Base-by-base conservation (phyloP, 1,140 invertebrate species). In the Eumaeus atala region DNA sequence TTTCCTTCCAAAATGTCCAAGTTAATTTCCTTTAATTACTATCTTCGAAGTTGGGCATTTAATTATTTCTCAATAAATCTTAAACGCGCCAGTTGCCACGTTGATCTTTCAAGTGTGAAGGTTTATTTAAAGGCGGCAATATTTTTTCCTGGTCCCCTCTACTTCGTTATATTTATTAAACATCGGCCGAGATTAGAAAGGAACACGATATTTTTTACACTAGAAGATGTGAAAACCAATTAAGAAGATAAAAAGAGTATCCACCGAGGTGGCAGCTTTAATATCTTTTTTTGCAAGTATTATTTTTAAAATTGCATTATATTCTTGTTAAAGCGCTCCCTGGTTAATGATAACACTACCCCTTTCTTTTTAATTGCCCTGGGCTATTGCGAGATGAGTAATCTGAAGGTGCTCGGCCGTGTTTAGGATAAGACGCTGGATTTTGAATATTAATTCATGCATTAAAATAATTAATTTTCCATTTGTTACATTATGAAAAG, bases 301-400 rank as follows among this genome's bases (percentile, higher is more conserved):
- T 87, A 87, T 87, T 87, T n/a, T 87, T 87, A 84, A 87, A 87
- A 87, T 87, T 87, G 84, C 84, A 87, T 87, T 87, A 87, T 84
- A 84, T 84, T 84, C 81, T 84, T 84, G 81, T 86, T 86, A 86
- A 82, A 81, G 82, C 75, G 78, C 65, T 67, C 72, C 74, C 68
- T 72, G 77, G 80, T 82, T 84, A 84, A 86, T 84, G 81, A 81
- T 84, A 80, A 68, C 68, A 84, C 74, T 86, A 87, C 84, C 84
- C 82, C 77, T 83, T 87, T 75, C 75, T 81, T 84, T 83, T 84
- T 84, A 84, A 87, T 87, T 87, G 84, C 84, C 78, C 61, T 42
- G 56, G 80, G 84, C 84, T 77, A 87, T 84, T 84, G 80, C 78
- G 70, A 82, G 82, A 84, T 84, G 81, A 84, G 77, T n/a, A n/a